Evolutionary conservation across 2,113 vertebrate species (phyloP).

Genomic region (Mirounga angustirostris): DNA sequence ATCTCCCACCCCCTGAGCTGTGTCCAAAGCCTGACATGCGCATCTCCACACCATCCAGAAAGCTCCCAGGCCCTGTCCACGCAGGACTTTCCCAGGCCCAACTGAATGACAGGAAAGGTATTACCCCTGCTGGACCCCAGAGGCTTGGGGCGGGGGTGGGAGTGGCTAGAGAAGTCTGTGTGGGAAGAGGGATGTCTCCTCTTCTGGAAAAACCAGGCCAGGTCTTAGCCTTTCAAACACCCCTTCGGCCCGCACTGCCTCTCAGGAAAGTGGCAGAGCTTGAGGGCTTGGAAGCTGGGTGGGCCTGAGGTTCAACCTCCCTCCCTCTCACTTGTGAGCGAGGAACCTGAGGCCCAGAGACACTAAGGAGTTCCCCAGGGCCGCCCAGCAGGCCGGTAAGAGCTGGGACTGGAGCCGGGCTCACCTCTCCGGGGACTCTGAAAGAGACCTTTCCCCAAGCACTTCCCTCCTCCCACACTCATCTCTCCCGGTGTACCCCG

Average conservation of each 20-base stretch:
- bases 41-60: neutral
- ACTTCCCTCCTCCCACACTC: accelerated
- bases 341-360: neutral
- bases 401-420: neutral
- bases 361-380: neutral
- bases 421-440: neutral
- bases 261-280: neutral
- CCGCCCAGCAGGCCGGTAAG: neutral
- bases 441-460: neutral
- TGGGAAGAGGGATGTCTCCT: neutral
- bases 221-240: accelerated
- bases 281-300: neutral
- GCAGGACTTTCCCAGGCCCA: neutral
- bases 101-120: neutral
- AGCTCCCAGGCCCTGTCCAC: neutral
- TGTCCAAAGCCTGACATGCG: neutral
- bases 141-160: neutral
- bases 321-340: no score
- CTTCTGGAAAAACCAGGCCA: neutral
- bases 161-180: neutral
- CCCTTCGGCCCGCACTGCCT: neutral
- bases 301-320: neutral
- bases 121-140: accelerated
- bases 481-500: accelerated
- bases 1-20: no score